Percentiles rank a stretch among this genome's conserved stretches.
phyloP scores from a whole-genome alignment of 1,140 invertebrate species.

The Euglossa dilemma region DNA sequence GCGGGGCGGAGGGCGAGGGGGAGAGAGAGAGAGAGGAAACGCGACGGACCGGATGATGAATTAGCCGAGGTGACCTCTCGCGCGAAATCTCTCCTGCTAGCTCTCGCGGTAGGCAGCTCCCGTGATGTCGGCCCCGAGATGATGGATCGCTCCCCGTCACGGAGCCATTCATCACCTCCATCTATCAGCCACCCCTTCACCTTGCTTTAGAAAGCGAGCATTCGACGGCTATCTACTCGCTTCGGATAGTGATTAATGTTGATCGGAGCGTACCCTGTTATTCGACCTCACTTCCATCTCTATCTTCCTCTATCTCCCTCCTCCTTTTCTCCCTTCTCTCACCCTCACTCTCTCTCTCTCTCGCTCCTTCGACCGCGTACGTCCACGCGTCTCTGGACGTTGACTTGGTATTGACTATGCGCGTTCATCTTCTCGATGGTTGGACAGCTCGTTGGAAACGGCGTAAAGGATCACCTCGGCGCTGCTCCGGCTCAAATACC shows the following conservation, averaged over 20 bases:
- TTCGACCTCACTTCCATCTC: conserved; percentile 79
- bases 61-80: conserved; percentile 80
- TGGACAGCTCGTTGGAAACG: conserved; percentile 64
- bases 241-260: conserved; percentile 82
- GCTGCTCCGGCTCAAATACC: conserved; percentile 27
- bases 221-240: conserved; percentile 81
- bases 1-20: conserved; percentile 1
- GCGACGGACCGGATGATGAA: conserved; percentile 79
- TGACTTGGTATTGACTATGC: conserved; percentile 66
- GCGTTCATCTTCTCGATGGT: conserved; percentile 64
- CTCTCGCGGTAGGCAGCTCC: conserved; percentile 77
- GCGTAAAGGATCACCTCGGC: conserved; percentile 54
- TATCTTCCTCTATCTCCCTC: conserved; percentile 27
- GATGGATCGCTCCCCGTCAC: conserved; percentile 80
- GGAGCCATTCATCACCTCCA: conserved; percentile 82
- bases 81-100: conserved; percentile 79
- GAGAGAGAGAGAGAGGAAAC: conserved; percentile 42
- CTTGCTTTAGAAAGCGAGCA: conserved; percentile 80
- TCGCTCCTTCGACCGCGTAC: conserved; percentile 35
- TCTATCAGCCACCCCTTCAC: conserved; percentile 81
- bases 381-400: conserved; percentile 62
- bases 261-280: conserved; percentile 79
- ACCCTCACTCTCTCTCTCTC: conserved; percentile 1
- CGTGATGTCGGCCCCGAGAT: conserved; percentile 79
- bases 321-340: conserved; percentile 1